These are phyloP conservation scores for Saguinus imperator DNA, from an alignment of 2,113 vertebrate species.

Conservation along the genomic window DNA sequence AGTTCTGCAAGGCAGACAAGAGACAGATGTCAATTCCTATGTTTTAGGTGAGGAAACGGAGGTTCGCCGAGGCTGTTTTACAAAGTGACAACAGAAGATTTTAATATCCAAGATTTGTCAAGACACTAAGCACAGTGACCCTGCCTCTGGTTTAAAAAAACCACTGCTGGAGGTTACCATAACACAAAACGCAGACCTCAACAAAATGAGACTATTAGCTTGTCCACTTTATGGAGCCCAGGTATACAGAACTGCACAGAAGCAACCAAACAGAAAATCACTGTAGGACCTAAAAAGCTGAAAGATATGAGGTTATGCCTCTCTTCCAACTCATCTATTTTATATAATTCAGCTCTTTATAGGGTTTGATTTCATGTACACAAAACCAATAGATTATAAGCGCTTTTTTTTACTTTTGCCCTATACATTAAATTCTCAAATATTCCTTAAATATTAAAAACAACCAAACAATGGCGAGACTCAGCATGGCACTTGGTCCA, in stretches of 20 bases:
- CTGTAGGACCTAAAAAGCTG: background rate
- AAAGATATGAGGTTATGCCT: accelerated
- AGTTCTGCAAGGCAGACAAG: background rate
- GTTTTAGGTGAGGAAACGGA: background rate
- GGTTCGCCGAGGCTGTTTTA: background rate
- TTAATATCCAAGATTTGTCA: background rate
- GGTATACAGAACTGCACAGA: background rate
- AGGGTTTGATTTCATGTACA: background rate
- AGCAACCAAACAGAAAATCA: no score
- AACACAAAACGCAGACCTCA: background rate
- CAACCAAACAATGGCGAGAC: background rate
- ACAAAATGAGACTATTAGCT: background rate
- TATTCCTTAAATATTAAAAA: background rate
- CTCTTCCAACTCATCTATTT: background rate
- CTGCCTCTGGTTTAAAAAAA: background rate
- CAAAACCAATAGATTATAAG: background rate
- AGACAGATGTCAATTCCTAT: background rate
- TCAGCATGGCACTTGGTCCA: accelerated
- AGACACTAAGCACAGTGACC: background rate
- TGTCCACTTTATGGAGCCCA: background rate
- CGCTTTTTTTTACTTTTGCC: background rate
- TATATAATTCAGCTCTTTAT: background rate
- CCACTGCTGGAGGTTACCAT: background rate
- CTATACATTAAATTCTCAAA: background rate
- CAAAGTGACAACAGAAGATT: background rate